Evolutionary conservation across 1,140 invertebrate species (phyloP).

Genomic region (Cherax destructor): DNA sequence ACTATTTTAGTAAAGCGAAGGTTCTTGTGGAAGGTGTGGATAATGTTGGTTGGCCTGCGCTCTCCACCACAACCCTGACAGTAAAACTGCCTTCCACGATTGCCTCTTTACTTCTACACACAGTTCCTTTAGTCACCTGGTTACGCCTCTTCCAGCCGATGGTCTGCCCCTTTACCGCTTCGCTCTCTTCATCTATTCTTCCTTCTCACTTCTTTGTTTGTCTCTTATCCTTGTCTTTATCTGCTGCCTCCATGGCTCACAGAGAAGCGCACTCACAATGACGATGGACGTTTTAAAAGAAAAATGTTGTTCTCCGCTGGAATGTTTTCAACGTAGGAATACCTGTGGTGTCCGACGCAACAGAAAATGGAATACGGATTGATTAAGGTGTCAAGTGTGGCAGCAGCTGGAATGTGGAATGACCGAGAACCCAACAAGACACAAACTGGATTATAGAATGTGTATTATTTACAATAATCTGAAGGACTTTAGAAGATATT

Average conservation of each 20-base stretch:
- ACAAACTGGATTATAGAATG: too few relatives aligned
- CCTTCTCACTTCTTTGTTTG: neutral
- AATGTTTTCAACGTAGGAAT: neutral
- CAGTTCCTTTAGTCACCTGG: neutral
- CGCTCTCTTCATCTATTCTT: neutral
- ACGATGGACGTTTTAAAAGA: neutral
- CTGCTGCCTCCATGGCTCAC: neutral
- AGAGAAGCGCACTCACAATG: neutral
- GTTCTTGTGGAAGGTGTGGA: too few relatives aligned
- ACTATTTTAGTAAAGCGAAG: too few relatives aligned
- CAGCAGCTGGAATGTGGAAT: too few relatives aligned
- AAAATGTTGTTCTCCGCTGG: neutral
- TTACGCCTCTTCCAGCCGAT: constrained; percentile 1
- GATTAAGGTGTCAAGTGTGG: too few relatives aligned
- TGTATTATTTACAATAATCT: too few relatives aligned
- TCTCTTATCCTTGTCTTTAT: neutral
- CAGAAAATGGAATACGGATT: too few relatives aligned
- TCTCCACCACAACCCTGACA: neutral
- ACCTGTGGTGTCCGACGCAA: too few relatives aligned
- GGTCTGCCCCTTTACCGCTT: neutral
- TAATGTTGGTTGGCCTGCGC: neutral
- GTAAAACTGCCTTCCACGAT: neutral
- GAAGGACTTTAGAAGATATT: too few relatives aligned
- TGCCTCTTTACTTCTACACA: neutral
- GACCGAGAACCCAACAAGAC: too few relatives aligned